These are phyloP conservation scores for Synodontis membranacea DNA, from an alignment of 2,113 vertebrate species.

Conservation along the genomic window DNA sequence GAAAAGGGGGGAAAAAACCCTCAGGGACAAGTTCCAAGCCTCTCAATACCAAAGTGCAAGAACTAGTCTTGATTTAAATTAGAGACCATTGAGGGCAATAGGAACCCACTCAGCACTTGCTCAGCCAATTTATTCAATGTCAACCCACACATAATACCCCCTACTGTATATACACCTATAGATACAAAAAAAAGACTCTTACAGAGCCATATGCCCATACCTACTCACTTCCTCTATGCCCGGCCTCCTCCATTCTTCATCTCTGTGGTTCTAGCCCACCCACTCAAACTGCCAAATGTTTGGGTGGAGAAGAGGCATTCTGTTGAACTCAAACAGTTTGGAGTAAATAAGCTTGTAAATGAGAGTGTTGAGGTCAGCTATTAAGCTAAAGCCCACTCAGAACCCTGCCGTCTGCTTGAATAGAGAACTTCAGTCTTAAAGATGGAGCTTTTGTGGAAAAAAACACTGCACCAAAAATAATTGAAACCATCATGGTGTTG, in stretches of 20 bases:
- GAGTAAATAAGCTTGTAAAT: slow-evolving; percentile 37
- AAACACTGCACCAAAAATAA: background rate
- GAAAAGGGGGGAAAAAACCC: background rate
- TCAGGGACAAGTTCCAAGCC: background rate
- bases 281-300: slow-evolving; percentile 14
- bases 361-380: slow-evolving; percentile 31
- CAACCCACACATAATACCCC: slow-evolving; percentile 38
- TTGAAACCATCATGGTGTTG: background rate
- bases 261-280: slow-evolving; percentile 16
- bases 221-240: background rate
- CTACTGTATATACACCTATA: background rate
- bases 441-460: background rate
- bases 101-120: slow-evolving; percentile 31
- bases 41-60: background rate
- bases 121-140: slow-evolving; percentile 17
- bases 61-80: slow-evolving; percentile 8
- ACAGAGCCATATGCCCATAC: slow-evolving; percentile 26
- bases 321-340: slow-evolving; percentile 33
- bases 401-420: background rate
- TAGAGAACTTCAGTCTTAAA: background rate
- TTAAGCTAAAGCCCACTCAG: slow-evolving; percentile 29
- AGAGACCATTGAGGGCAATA: slow-evolving; percentile 14
- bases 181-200: slow-evolving; percentile 23
- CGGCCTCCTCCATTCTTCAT: slow-evolving; percentile 8
- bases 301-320: slow-evolving; percentile 24